Evolutionary conservation across 2,888 invertebrate species (phyloP).

Genomic region (Imbricaverruca yamaguchii): DNA sequence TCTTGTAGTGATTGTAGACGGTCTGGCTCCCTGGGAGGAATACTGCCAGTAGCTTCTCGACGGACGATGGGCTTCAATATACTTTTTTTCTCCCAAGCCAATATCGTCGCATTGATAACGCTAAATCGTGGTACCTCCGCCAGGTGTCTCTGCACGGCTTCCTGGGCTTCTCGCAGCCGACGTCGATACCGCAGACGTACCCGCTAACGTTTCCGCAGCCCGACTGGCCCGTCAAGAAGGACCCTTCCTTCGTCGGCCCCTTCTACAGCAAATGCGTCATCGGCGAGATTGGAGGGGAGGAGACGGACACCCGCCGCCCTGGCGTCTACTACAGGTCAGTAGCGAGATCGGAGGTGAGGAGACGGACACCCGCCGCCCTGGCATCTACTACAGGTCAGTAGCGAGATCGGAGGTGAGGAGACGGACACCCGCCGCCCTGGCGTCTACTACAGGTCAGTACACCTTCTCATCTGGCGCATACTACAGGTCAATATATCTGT

Average conservation of each 20-base stretch:
- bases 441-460: slow-evolving; percentile 41
- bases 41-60: too few species aligned
- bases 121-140: slow-evolving; percentile 28
- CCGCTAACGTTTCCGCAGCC: slow-evolving; percentile 75
- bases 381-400: not conserved
- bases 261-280: slow-evolving; percentile 84
- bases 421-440: slow-evolving; percentile 47
- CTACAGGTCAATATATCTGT: not conserved
- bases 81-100: too few species aligned
- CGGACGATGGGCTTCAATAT: too few species aligned
- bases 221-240: slow-evolving; percentile 77
- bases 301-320: slow-evolving; percentile 60
- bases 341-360: not conserved
- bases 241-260: slow-evolving; percentile 89
- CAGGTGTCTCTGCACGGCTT: slow-evolving; percentile 74
- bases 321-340: slow-evolving; percentile 65
- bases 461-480: not conserved
- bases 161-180: slow-evolving; percentile 84
- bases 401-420: slow-evolving; percentile 53
- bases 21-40: too few species aligned
- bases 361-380: not conserved
- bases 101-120: too few species aligned
- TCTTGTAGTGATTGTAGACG: too few species aligned
- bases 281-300: slow-evolving; percentile 54
- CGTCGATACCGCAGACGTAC: slow-evolving; percentile 66